Evolutionary conservation across 37 sponge, comb jelly and placozoan genomes (phyloP), one percentile per base, ranked within the genome.

Genomic region (Diacarnus erythraeanus): DNA sequence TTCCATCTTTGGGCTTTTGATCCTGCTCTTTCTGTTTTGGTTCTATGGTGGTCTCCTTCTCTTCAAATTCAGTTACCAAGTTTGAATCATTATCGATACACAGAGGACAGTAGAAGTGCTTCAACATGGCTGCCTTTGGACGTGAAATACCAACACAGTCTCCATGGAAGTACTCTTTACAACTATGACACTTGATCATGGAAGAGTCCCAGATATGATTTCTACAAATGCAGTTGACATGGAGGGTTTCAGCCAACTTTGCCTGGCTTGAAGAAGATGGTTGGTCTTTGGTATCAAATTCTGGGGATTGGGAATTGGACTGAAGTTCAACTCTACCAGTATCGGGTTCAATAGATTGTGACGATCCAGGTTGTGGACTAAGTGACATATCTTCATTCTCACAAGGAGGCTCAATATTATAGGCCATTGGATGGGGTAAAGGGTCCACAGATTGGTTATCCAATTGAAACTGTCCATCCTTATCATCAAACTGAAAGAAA

Each of bases 141-240:
- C 74, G 65, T 0, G 90, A 82, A 26, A 93, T 76, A 37, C 91
- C 91, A 0, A 93, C 83, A 72, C 94, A 93, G 31, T 76, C 63
- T 17, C 87, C 86, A 57, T 93, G 94, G 80, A 79, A 93, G 75
- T 86, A 73, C 10, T 77, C 71, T n/a, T 38, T 10, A 54, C 94
- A 93, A 25, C 38, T 36, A 41, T 82, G 71, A 75, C 94, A 93
- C 64, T 80, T 38, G 2, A 89, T 79, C 84, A 83, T 89, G 57
- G 38, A 42, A 37, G 34, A 38, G 26, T 73, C 65, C 0, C 27
- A 56, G 0, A 71, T 75, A 6, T 77, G 78, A 10, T 57, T 44
- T 17, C 60, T 20, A 44, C 88, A 88, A 12, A 77, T 38, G 33
- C 84, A 82, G 72, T 88, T 69, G 20, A 8, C 29, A 4, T 4